Evolutionary conservation across 92 coral and sea anemone species (phyloP).

Genomic region (Palythoa caribaeorum): DNA sequence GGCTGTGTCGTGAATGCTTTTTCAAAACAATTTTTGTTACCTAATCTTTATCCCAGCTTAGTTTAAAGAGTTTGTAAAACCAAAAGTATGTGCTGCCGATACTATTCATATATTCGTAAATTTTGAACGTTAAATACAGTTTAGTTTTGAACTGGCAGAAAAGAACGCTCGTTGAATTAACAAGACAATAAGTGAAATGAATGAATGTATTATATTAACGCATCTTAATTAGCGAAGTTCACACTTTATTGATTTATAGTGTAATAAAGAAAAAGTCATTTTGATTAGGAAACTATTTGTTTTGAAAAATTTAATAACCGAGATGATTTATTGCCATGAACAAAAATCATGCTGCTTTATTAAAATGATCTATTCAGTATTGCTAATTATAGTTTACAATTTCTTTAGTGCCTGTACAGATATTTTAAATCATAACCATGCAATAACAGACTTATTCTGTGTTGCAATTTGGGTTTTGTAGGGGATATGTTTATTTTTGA

Average conservation of each 20-base stretch:
- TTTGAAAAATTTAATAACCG: slow-evolving; percentile 4
- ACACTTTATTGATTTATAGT: slow-evolving; percentile 35
- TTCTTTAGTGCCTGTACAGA: background rate
- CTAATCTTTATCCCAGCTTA: background rate
- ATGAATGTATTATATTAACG: background rate
- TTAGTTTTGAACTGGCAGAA: background rate
- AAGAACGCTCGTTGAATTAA: background rate
- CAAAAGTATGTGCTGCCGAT: background rate
- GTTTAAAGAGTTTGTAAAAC: background rate
- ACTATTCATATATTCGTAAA: background rate
- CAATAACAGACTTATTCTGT: background rate
- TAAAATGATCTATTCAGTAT: too few relatives aligned
- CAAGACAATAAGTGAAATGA: background rate
- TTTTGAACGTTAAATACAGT: background rate
- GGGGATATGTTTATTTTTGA: background rate
- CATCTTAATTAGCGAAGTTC: slow-evolving; percentile 15
- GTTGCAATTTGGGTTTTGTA: background rate
- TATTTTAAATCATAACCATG: background rate
- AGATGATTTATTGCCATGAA: background rate
- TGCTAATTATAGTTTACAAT: background rate
- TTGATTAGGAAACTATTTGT: slow-evolving; percentile 17
- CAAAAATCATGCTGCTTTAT: background rate
- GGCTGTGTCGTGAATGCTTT: too few relatives aligned
- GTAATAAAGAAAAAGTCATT: slow-evolving; percentile 35
- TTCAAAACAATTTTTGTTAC: background rate